Evolutionary conservation across 2,113 vertebrate species (phyloP), one percentile per base, ranked within the genome.

Genomic region (Nothoprocta perdicaria): DNA sequence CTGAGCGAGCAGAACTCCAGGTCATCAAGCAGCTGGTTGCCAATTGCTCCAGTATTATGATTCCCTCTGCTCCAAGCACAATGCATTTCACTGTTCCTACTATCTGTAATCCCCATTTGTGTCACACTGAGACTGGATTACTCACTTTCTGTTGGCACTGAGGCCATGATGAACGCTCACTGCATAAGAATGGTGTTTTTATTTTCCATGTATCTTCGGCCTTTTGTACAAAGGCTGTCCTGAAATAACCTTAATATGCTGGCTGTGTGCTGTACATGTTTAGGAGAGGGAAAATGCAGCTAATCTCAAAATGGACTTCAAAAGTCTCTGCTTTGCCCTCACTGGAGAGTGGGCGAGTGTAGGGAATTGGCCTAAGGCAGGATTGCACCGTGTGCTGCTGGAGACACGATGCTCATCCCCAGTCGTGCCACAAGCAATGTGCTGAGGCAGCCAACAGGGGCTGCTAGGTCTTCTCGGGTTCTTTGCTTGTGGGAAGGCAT

Each of bases 401-500:
- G 6, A 19, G 7, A 18, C 1, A 22, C 53, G 72, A 23, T 4
- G 29, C 13, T 9, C 14, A 14, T 21, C 31, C 40, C 7, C 43
- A 12, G 40, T 48, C 15, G 18, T 22, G 45, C 21, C 6, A 19
- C 41, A 31, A 33, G 66, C 45, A 48, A 23, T 5, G 19, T 17
- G 12, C 31, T 68, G 43, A 45, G 33, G 22, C 19, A 14, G 1
- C 2, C 5, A 38, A 22, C 1, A 1, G 21, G 29, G 58, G 63
- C 66, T 68, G 60, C 82, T 55, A 26, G 5, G 52, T 22, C 9
- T 75, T 38, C 12, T 3, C 7, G 1, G 11, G 31, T 1, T 0
- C 23, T 66, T 31, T 1, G 8, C 50, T 55, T n/a, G 6, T 38
- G 14, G 0, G 0, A 66, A 60, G 45, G 1, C 1, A 0, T 35